Percentiles rank a stretch among this genome's conserved stretches.
phyloP scores from a whole-genome alignment of 1,140 invertebrate genomes.

The Trichogramma pretiosum region DNA sequence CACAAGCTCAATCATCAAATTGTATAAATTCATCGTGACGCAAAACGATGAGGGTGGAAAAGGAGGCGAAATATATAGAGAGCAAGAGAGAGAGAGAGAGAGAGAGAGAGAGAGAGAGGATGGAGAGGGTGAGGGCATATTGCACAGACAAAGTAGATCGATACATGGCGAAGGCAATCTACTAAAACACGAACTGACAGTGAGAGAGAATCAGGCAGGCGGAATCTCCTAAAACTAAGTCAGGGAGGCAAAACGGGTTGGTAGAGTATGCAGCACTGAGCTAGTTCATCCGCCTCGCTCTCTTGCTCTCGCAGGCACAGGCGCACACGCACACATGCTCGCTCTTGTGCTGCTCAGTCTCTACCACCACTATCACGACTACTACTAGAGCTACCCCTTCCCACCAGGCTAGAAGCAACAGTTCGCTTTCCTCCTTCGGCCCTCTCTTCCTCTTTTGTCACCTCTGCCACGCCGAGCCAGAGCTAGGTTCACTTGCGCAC shows the following conservation, averaged over 20 bases:
- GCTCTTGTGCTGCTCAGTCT: no score
- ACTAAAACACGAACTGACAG: slow-evolving; percentile 7
- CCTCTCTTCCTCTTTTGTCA: background rate
- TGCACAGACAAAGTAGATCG: background rate
- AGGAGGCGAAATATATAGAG: no score
- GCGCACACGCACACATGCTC: no score
- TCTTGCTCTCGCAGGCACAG: background rate
- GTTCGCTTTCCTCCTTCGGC: slow-evolving; percentile 1
- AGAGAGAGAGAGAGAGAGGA: background rate
- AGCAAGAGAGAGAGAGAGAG: background rate
- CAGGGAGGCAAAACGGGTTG: slow-evolving; percentile 12
- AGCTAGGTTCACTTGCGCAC: slow-evolving; percentile 3
- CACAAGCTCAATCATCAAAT: no score
- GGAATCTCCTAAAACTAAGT: slow-evolving; percentile 17
- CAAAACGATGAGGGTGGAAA: no score
- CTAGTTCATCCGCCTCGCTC: slow-evolving; percentile 16
- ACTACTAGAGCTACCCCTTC: no score
- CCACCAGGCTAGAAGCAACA: slow-evolving; percentile 2
- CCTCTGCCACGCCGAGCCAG: background rate
- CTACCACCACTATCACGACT: no score
- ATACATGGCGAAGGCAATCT: slow-evolving; percentile 11
- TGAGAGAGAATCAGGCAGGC: no score
- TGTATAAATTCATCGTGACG: no score
- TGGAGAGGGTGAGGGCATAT: background rate
- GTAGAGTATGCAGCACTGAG: no score